Base-by-base conservation (phyloP, 2,797 vertebrate species). In the Betta splendens region DNA sequence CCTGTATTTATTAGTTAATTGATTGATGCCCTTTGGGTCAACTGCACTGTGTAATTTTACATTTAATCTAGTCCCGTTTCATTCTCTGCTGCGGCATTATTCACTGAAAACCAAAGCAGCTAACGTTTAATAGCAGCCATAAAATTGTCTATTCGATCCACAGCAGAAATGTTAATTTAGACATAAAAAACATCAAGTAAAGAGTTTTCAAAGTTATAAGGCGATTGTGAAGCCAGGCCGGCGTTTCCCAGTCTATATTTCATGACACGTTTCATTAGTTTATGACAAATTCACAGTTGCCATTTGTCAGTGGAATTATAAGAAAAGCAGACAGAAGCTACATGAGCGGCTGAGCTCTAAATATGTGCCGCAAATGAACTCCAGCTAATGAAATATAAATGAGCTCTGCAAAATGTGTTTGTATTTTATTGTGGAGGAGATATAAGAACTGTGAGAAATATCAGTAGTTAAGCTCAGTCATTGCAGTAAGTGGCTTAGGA, bases 1-100 rank as follows among this genome's bases (percentile, higher is more conserved):
- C 69, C 67, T 79, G 67, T 42, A 56, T 57, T 74, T 39, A 56
- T 72, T 72, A 26, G 31, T 53, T 80, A 71, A 80, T 78, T 81
- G 60, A 76, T 39, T 53, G 69, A 42, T 66, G 64, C 39, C 69
- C 77, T 76, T 71, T 72, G 16, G 52, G 57, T 64, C 72, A 67
- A 77, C 72, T 64, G 26, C 47, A 67, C 42, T 51, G 48, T 72
- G 72, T 64, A 61, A 46, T 74, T 72, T 74, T 49, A 57, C 63
- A 74, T 79, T 64, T 74, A 52, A 71, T 80, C 29, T n/a, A 50
- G 45, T 61, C 28, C 3, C 4, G 48, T 50, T 21, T 31, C 21
- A 36, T 53, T 49, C 3, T 8, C 9, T 3, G 38, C 13, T 20
- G 9, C 4, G 50, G n/a, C 44, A 25, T 12, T 13, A 53, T 45